Evolutionary conservation across 2,888 invertebrate genomes (phyloP).

Genomic region (Drosophila longiperda): DNA sequence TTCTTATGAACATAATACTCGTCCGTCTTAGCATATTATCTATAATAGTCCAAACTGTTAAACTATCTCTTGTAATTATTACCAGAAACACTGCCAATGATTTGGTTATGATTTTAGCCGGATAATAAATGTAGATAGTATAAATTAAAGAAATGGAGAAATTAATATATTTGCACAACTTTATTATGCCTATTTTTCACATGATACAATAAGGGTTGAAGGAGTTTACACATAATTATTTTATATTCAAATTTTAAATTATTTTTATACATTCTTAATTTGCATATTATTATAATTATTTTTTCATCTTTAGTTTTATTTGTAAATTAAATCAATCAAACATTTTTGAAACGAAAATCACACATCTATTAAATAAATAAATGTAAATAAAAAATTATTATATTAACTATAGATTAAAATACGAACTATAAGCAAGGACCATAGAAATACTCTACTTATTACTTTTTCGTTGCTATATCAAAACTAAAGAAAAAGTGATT

Average conservation of each 20-base stretch:
- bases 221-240: not conserved
- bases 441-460: not conserved
- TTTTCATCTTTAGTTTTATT: not conserved
- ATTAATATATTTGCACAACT: conserved; percentile 2
- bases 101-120: not conserved
- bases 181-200: not conserved
- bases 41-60: not conserved
- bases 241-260: too few species aligned
- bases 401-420: not conserved
- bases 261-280: not conserved
- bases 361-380: not conserved
- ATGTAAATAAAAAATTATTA: not conserved
- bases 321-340: not conserved
- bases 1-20: not conserved
- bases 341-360: not conserved
- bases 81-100: not conserved
- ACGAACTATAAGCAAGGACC: not conserved
- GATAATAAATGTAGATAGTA: not conserved
- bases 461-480: not conserved
- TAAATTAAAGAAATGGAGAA: not conserved
- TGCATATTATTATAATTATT: not conserved
- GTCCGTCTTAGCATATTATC: not conserved
- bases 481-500: not conserved
- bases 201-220: not conserved
- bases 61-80: not conserved